Percentiles rank a stretch among this genome's conserved stretches.
These are phyloP conservation scores for Sarcophaga bullata DNA, from an alignment of 1,140 invertebrate genomes.

Conservation along the genomic window DNA sequence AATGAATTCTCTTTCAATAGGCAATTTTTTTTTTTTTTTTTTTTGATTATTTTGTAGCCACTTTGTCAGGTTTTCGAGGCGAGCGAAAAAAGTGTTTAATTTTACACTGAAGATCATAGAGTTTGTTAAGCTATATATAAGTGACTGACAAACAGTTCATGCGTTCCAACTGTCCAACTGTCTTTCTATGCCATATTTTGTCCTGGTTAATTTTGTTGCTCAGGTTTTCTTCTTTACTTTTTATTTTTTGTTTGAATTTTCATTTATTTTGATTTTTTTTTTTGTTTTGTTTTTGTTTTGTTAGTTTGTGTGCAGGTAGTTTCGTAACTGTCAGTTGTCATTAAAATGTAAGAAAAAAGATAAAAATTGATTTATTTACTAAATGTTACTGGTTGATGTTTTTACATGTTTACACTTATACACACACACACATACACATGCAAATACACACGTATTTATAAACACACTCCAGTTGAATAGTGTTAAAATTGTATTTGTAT, in stretches of 20 bases:
- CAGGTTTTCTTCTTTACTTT: no score
- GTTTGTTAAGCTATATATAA: not conserved
- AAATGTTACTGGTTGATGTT: conserved; percentile 21
- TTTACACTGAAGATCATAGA: not conserved
- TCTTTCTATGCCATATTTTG: not conserved
- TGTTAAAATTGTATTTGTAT: not conserved
- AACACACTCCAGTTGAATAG: not conserved
- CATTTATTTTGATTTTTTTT: no score
- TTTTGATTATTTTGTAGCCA: not conserved
- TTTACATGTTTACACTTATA: conserved; percentile 23
- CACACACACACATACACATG: not conserved
- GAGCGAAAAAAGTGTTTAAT: not conserved
- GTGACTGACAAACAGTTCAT: not conserved
- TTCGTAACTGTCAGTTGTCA: conserved; percentile 26
- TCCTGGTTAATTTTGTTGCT: no score
- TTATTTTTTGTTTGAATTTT: no score
- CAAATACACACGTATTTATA: not conserved
- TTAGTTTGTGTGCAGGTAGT: not conserved
- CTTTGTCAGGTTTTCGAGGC: not conserved
- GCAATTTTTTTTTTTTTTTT: no score
- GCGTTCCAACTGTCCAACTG: not conserved
- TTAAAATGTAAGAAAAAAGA: conserved; percentile 33
- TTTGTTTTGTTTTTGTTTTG: not conserved
- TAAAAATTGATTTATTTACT: conserved; percentile 41
- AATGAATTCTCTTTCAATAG: not conserved